These are phyloP conservation scores for Oriolus oriolus DNA, from an alignment of 2,113 vertebrate species.

Conservation along the genomic window DNA sequence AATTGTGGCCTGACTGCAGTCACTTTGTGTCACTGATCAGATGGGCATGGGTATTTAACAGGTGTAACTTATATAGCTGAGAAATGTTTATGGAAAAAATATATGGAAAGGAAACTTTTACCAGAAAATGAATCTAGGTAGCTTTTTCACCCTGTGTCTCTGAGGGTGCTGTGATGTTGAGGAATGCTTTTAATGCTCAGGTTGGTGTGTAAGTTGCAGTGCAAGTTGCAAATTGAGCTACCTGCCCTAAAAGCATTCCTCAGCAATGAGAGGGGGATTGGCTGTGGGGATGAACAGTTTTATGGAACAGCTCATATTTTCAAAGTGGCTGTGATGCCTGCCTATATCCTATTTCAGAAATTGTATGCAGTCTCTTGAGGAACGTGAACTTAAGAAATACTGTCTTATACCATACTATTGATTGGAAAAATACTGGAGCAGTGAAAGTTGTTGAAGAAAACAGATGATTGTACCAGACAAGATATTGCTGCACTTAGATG, in stretches of 20 bases:
- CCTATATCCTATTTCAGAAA: neutral
- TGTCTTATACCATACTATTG: neutral
- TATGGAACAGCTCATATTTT: neutral
- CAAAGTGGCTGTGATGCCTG: neutral
- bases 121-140: neutral
- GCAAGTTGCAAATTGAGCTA: neutral
- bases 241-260: neutral
- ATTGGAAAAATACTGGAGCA: neutral
- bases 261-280: neutral
- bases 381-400: neutral
- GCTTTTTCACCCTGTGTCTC: neutral
- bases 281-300: neutral
- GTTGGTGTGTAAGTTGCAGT: neutral
- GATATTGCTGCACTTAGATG: neutral
- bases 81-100: neutral
- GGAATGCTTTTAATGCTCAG: neutral
- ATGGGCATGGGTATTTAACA: neutral
- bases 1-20: accelerated
- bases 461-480: neutral
- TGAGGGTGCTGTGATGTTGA: neutral
- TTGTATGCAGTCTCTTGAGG: neutral
- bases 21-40: neutral
- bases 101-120: neutral
- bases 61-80: neutral
- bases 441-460: neutral